A percentile compares a stretch with the other conserved stretches of the same genome.
Evolutionary conservation across 2,113 vertebrate genomes (phyloP).

Genomic region (Macrotis lagotis): DNA sequence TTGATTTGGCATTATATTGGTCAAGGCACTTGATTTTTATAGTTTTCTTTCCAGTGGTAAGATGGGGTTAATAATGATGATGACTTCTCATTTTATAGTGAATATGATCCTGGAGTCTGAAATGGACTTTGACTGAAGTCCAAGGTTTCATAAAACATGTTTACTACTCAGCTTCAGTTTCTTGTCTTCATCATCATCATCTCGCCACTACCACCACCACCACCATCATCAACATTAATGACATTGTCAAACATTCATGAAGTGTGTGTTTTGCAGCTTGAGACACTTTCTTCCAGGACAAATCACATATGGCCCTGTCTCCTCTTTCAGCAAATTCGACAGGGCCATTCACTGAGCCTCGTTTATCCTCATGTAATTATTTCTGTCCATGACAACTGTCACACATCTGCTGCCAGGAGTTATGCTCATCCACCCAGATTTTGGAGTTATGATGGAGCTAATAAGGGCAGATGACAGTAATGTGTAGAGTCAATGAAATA

Average conservation of each 20-base stretch:
- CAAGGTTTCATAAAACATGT: not conserved
- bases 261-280: not conserved
- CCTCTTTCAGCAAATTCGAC: not conserved
- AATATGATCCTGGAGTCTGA: not conserved
- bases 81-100: not conserved
- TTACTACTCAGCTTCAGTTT: not conserved
- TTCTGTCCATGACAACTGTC: not conserved
- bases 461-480: not conserved
- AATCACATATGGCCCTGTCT: not conserved
- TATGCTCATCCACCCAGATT: not conserved
- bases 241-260: not conserved
- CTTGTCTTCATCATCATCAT: conserved; percentile 13
- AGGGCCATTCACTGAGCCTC: not conserved
- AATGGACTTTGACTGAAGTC: not conserved
- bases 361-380: not conserved
- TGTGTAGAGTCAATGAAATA: not conserved
- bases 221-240: not conserved
- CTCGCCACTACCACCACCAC: not conserved
- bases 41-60: not conserved
- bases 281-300: not conserved
- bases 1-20: not conserved
- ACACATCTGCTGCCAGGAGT: not conserved
- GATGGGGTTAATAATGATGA: not conserved
- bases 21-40: not conserved
- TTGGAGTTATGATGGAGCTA: not conserved